phyloP scores from a whole-genome alignment of 2,888 invertebrate genomes.

The Pristionchus japonicus region DNA sequence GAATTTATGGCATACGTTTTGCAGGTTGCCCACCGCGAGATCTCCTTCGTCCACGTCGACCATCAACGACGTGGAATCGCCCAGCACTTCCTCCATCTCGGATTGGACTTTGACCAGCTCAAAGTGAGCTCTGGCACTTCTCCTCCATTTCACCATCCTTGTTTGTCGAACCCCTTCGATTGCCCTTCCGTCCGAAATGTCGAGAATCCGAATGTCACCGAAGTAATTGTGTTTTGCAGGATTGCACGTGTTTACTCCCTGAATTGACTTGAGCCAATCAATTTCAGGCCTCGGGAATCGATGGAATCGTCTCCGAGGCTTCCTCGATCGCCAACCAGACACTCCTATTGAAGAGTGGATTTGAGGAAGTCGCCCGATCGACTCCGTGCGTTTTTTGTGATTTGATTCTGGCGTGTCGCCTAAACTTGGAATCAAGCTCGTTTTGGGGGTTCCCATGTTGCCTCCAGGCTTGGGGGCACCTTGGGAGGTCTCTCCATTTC shows the following conservation, averaged over 20 bases:
- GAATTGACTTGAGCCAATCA: not conserved
- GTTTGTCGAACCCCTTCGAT: not conserved
- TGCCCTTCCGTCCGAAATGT: not conserved
- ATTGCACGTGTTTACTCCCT: not conserved
- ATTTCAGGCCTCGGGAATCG: not conserved
- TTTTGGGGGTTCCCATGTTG: too few relatives aligned
- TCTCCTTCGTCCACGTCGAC: not conserved
- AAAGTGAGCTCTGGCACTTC: not conserved
- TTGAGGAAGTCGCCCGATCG: not conserved
- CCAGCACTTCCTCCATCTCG: not conserved
- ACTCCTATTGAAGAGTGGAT: not conserved
- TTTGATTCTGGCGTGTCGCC: too few relatives aligned
- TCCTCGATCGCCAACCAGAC: not conserved
- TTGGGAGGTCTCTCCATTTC: too few relatives aligned
- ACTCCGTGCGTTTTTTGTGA: not conserved
- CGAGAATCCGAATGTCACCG: too few relatives aligned
- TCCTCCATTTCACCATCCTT: too few relatives aligned
- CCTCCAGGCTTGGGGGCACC: too few relatives aligned
- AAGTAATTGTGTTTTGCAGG: too few relatives aligned
- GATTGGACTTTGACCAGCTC: not conserved
- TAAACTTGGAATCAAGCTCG: too few relatives aligned
- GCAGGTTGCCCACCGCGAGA: not conserved
- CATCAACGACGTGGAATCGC: constrained; percentile 36
- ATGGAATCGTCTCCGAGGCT: constrained; percentile 21
- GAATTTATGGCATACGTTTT: too few relatives aligned